phyloP scores from a whole-genome alignment of 2,797 vertebrate genomes.

The Molossus alvarezi region DNA sequence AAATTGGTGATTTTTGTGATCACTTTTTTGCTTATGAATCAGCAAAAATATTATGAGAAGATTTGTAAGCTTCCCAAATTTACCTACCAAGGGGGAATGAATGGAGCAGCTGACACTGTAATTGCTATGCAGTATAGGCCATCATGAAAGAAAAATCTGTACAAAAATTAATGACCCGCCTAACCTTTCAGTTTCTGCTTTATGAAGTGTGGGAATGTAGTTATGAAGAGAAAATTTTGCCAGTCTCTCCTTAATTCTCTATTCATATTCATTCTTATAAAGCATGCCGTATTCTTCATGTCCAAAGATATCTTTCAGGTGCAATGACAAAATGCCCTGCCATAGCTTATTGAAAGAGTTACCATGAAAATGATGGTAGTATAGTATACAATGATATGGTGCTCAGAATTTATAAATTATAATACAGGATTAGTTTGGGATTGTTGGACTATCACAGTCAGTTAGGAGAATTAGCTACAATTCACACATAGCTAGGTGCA shows the following conservation, averaged over 20 bases:
- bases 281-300: neutral
- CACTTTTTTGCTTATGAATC: neutral
- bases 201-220: neutral
- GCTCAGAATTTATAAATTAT: neutral
- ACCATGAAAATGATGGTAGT: neutral
- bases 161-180: neutral
- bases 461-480: neutral
- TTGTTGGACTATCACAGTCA: neutral
- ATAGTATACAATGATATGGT: neutral
- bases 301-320: neutral
- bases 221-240: conserved; percentile 30
- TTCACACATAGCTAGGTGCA: neutral
- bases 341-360: neutral
- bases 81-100: neutral
- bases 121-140: too few species aligned
- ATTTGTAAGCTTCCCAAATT: neutral
- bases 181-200: neutral
- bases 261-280: conserved; percentile 6
- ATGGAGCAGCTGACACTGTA: neutral
- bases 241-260: neutral
- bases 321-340: neutral
- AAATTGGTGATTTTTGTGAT: neutral
- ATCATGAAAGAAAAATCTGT: neutral
- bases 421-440: neutral
- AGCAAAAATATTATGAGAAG: neutral